These are phyloP conservation scores for Cantharis flavilabris DNA, from an alignment of 2,888 invertebrate genomes.

Conservation along the genomic window DNA sequence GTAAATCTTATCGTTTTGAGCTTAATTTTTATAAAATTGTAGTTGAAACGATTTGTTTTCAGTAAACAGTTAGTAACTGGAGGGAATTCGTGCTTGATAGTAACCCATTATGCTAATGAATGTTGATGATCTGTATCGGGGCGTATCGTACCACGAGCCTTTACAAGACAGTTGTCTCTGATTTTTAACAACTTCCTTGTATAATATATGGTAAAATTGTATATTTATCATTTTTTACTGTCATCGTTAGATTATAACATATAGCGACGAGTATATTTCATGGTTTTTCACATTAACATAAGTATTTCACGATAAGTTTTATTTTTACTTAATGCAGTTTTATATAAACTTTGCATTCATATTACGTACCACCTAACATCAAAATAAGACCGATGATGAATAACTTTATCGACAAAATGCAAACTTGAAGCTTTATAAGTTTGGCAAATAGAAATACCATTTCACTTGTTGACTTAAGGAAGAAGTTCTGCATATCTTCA, in stretches of 20 bases:
- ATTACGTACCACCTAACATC: background rate
- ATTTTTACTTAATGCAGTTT: background rate
- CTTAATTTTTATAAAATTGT: slow-evolving; percentile 15
- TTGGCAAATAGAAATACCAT: background rate
- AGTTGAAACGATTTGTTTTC: slow-evolving; percentile 23
- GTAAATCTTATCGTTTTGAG: background rate
- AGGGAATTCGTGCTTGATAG: slow-evolving; percentile 30
- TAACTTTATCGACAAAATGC: background rate
- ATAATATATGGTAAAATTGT: slow-evolving; percentile 13
- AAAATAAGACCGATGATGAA: background rate
- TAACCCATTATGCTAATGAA: slow-evolving; percentile 42
- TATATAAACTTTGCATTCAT: background rate
- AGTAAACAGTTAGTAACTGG: slow-evolving; percentile 29
- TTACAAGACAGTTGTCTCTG: slow-evolving; percentile 25
- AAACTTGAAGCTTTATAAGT: background rate
- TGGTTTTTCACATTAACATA: background rate
- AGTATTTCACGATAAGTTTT: background rate
- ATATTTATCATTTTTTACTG: slow-evolving; percentile 25
- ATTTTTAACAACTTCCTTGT: slow-evolving; percentile 26
- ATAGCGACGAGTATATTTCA: background rate
- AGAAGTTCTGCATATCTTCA: background rate
- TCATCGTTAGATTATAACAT: slow-evolving; percentile 4
- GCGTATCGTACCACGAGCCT: slow-evolving; percentile 33
- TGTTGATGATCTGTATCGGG: slow-evolving; percentile 43
- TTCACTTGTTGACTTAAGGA: background rate